Evolutionary conservation across 1,140 invertebrate genomes (phyloP).

Genomic region (Propsilocerus akamusi): DNA sequence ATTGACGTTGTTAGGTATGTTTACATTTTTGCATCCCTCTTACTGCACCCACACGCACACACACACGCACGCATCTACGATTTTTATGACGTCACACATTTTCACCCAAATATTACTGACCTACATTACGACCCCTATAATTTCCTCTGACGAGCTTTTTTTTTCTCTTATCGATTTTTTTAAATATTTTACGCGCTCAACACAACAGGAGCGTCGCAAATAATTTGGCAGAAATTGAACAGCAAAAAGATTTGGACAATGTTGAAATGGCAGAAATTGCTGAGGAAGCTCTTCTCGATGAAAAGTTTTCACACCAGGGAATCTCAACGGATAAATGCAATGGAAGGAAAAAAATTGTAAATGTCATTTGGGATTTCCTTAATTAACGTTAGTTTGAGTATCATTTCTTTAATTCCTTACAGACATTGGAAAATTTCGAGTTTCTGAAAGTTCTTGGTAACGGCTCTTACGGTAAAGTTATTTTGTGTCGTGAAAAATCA

Average conservation of each 20-base stretch:
- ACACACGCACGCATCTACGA: too few species aligned
- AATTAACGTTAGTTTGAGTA: not conserved
- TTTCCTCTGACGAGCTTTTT: too few species aligned
- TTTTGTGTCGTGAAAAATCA: constrained; percentile 89
- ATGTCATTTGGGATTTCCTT: constrained; percentile 16
- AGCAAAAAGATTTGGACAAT: constrained; percentile 16
- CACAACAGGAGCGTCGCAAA: constrained; percentile 33
- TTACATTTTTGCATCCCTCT: too few species aligned
- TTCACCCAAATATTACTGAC: too few species aligned
- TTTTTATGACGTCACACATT: too few species aligned
- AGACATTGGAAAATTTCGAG: constrained; percentile 85
- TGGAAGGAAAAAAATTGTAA: constrained; percentile 67
- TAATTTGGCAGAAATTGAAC: constrained; percentile 29
- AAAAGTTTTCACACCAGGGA: constrained; percentile 59
- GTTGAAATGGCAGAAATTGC: constrained; percentile 28
- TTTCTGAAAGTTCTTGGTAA: constrained; percentile 96
- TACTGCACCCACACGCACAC: too few species aligned
- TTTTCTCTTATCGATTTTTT: too few species aligned
- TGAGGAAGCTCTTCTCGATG: constrained; percentile 44
- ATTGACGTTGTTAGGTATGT: constrained; percentile 44
- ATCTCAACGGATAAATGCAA: constrained; percentile 51
- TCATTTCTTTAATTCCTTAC: too few species aligned
- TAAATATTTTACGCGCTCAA: too few species aligned
- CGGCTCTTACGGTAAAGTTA: constrained; percentile 99
- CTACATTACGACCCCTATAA: too few species aligned